These are phyloP conservation scores for Arctopsyche grandis DNA, from an alignment of 1,140 invertebrate species.

Conservation along the genomic window DNA sequence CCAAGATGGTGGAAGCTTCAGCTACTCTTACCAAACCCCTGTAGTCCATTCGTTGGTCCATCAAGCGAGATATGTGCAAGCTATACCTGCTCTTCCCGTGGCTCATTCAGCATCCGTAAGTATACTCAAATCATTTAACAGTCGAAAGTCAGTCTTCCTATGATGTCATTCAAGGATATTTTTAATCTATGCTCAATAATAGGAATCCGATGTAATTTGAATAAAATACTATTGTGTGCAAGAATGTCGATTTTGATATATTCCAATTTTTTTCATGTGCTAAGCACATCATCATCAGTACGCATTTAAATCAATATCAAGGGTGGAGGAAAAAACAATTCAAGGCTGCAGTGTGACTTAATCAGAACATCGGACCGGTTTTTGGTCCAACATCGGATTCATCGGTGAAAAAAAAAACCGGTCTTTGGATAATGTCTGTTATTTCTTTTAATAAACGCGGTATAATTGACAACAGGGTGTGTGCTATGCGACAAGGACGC, in stretches of 20 bases:
- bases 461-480: constrained; percentile 18
- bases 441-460: neutral
- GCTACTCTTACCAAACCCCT: constrained; percentile 47
- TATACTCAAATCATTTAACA: too few relatives aligned
- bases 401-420: neutral
- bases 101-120: constrained; percentile 12
- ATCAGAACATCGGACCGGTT: constrained; percentile 31
- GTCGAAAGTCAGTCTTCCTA: neutral
- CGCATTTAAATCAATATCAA: constrained; percentile 12
- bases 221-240: too few relatives aligned
- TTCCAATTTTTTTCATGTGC: too few relatives aligned
- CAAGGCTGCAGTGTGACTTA: constrained; percentile 35
- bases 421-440: neutral
- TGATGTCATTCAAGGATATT: too few relatives aligned
- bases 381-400: neutral
- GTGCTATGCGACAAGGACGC: constrained; percentile 7
- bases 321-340: neutral
- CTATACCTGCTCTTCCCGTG: neutral
- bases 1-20: constrained; percentile 40
- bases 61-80: neutral
- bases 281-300: neutral
- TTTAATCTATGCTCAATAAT: neutral
- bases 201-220: too few relatives aligned
- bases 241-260: too few relatives aligned
- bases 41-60: constrained; percentile 13